Conservation (phyloP, 1,140 invertebrate species). For the Drosophila bocki region DNA sequence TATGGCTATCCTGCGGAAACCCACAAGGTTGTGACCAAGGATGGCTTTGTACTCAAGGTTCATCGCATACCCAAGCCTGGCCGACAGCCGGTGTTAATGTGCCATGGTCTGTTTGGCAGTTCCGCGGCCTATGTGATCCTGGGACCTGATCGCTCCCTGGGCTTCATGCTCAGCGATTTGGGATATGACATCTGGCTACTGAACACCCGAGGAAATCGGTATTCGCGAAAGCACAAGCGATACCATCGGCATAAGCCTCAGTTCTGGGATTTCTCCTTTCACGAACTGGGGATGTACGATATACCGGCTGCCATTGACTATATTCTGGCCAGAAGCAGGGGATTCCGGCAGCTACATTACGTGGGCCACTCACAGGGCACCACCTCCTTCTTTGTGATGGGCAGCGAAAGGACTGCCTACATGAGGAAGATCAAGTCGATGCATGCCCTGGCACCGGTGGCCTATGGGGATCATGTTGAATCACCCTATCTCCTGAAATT, state of each 20-base stretch:
- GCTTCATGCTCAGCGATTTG: slow-evolving; percentile 88
- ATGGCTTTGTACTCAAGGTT: slow-evolving; percentile 86
- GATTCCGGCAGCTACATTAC: slow-evolving; percentile 82
- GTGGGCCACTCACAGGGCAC: slow-evolving; percentile 87
- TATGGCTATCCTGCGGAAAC: slow-evolving; percentile 87
- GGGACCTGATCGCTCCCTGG: slow-evolving; percentile 85
- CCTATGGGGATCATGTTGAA: slow-evolving; percentile 56
- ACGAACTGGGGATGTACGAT: slow-evolving; percentile 90
- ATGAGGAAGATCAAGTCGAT: slow-evolving; percentile 88
- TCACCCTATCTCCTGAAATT: slow-evolving; percentile 9
- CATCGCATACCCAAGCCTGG: slow-evolving; percentile 82
- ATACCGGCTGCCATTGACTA: slow-evolving; percentile 89
- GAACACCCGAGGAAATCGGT: slow-evolving; percentile 89
- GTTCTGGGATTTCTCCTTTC: slow-evolving; percentile 87
- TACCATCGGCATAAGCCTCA: slow-evolving; percentile 82
- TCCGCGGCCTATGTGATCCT: slow-evolving; percentile 86
- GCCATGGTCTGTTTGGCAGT: slow-evolving; percentile 88
- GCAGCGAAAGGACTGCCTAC: slow-evolving; percentile 88
- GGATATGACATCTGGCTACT: slow-evolving; percentile 91
- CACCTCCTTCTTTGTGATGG: slow-evolving; percentile 87
- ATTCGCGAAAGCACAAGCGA: slow-evolving; percentile 87
- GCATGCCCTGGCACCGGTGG: slow-evolving; percentile 88
- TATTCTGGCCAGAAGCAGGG: slow-evolving; percentile 86
- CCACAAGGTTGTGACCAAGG: slow-evolving; percentile 85
- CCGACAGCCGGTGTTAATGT: slow-evolving; percentile 86